phyloP scores from a whole-genome alignment of 2,888 invertebrate genomes.

The Crocallis elinguaria region DNA sequence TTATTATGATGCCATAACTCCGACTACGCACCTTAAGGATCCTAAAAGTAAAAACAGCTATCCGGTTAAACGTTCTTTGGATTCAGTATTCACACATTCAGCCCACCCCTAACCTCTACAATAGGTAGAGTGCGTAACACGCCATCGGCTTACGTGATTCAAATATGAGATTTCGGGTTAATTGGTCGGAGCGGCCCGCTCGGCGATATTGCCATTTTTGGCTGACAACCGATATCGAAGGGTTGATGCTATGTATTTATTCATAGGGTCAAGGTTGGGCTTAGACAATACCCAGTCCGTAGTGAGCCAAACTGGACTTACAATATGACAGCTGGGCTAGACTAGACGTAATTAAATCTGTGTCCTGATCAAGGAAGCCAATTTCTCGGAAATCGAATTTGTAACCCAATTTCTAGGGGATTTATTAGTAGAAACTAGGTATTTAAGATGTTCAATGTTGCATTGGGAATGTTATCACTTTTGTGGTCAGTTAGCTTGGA shows the following conservation, averaged over 20 bases:
- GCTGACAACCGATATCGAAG: conserved; percentile 34
- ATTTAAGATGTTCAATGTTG: too few species aligned
- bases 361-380: too few species aligned
- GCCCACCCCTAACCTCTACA: conserved; percentile 11
- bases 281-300: conserved; percentile 22
- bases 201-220: conserved; percentile 36
- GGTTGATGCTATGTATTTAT: conserved; percentile 35
- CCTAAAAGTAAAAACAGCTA: too few species aligned
- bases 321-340: background rate
- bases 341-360: background rate
- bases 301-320: conserved; percentile 6
- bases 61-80: background rate
- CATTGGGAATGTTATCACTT: too few species aligned
- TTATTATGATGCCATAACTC: too few species aligned
- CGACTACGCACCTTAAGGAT: too few species aligned
- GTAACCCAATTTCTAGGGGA: too few species aligned
- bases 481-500: too few species aligned
- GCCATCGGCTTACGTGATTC: conserved; percentile 59
- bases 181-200: conserved; percentile 46
- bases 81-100: background rate
- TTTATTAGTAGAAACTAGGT: too few species aligned
- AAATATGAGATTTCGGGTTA: conserved; percentile 54
- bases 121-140: conserved; percentile 46
- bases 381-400: too few species aligned
- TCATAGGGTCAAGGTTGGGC: conserved; percentile 38